Percentiles rank a stretch among this genome's conserved stretches.
phyloP scores from a whole-genome alignment of 2,888 invertebrate species.

The Aphrophora alni region DNA sequence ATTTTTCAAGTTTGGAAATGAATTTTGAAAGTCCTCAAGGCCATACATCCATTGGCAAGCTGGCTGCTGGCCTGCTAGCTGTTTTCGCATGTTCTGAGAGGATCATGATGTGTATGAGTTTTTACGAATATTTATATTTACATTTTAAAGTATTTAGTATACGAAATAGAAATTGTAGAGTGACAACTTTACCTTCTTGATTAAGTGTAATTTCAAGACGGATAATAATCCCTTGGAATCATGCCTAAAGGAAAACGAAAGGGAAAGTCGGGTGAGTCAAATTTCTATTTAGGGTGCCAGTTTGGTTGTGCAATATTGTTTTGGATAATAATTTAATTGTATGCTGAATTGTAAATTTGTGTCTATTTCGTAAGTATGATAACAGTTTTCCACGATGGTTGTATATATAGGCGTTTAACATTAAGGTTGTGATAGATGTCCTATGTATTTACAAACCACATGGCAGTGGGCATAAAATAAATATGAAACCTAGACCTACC shows the following conservation, averaged over 20 bases:
- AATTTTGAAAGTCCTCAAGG: not conserved
- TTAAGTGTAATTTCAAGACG: constrained; percentile 65
- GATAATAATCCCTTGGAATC: constrained; percentile 55
- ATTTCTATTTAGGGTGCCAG: constrained; percentile 1
- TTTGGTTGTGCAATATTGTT: not conserved
- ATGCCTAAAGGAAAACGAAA: constrained; percentile 82
- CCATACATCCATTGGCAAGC: not conserved
- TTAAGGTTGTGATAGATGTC: no score
- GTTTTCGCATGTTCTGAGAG: constrained; percentile 39
- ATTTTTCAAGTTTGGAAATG: not conserved
- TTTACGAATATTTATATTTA: constrained; percentile 46
- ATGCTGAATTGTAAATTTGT: no score
- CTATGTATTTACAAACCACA: no score
- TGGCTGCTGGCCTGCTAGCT: constrained; percentile 6
- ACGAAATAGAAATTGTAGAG: constrained; percentile 73
- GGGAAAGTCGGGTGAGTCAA: constrained; percentile 64
- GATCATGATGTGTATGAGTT: constrained; percentile 49
- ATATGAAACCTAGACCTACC: no score
- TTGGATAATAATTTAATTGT: not conserved
- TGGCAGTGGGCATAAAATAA: no score
- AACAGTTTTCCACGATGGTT: no score
- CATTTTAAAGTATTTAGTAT: constrained; percentile 65
- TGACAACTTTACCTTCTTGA: constrained; percentile 82
- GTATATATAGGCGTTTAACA: no score
- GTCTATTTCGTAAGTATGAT: no score